Percentiles rank a stretch among this genome's conserved stretches.
Evolutionary conservation across 2,797 vertebrate genomes (phyloP).

Genomic region (Pangasius larnaudii): DNA sequence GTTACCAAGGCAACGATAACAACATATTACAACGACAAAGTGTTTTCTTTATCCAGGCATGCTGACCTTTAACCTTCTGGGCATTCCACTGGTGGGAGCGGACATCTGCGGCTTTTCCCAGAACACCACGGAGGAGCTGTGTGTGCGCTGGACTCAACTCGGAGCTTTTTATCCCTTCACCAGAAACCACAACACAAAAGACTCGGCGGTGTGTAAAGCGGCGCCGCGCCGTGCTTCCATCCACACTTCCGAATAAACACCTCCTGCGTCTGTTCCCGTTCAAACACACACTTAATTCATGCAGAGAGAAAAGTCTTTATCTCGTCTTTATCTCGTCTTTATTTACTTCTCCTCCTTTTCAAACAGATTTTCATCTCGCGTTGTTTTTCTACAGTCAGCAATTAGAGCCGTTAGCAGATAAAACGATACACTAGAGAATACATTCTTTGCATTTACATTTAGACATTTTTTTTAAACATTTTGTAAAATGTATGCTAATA

Average conservation of each 20-base stretch:
- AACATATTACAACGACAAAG: background rate
- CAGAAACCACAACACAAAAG: slow-evolving; percentile 84
- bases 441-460: too few species aligned
- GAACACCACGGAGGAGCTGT: slow-evolving; percentile 84
- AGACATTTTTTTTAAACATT: background rate
- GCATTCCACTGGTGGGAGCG: slow-evolving; percentile 84
- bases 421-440: too few species aligned
- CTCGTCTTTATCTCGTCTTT: too few species aligned
- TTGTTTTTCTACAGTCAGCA: too few species aligned
- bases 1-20: background rate
- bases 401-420: too few species aligned
- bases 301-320: too few species aligned
- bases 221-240: background rate
- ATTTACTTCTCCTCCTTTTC: too few species aligned
- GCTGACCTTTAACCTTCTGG: slow-evolving; percentile 88
- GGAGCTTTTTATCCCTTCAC: slow-evolving; percentile 88
- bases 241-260: background rate
- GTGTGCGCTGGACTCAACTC: slow-evolving; percentile 87
- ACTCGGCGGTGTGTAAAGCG: slow-evolving; percentile 22
- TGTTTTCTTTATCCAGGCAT: slow-evolving; percentile 70
- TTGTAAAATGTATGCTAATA: background rate
- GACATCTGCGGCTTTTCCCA: slow-evolving; percentile 86
- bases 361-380: too few species aligned
- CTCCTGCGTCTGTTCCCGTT: too few species aligned
- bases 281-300: background rate